Evolutionary conservation across 1,140 invertebrate species (phyloP), one percentile per base, ranked within the genome.

Genomic region (Telenomus remus): DNA sequence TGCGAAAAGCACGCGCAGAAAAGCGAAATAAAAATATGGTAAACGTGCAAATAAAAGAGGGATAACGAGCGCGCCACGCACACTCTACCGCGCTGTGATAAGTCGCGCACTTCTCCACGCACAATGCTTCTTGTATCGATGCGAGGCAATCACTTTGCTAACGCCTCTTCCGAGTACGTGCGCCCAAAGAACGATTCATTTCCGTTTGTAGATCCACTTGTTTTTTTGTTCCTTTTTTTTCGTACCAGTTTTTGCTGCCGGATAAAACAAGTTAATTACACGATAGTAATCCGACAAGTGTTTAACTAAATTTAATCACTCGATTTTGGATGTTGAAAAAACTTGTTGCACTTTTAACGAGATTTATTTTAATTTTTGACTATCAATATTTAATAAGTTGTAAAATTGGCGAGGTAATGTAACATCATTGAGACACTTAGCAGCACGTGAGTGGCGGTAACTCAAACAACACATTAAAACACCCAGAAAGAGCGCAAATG

Each of bases 1-100:
- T 71, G 68, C 59, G 53, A 50, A 71, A 63, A 71, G 66, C 39
- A 8, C 49, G 54, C 9, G 35, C 14, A 68, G 60, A 65, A 65
- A 48, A 56, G n/a, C 13, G 50, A 50, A 60, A 65, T 19, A 56
- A 64, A 75, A 64, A 69, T 57, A 65, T 56, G 56, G 44, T 16
- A 39, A 54, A 65, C 19, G 50, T 54, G 69, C 65, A 65, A 73
- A 65, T 59, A 63, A 46, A 60, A 11, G 19, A 35, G 16, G 42
- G 43, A 34, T 60, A 60, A 69, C 65, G 55, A 27, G 19, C 19
- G 19, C 19, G 6, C 19, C 19, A 6, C 19, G 19, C 27, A 19
- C 19, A 1, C 19, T 49, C 15, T 14, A 4, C 9, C 14, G 13
- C 15, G 34, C 34, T 5, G n/a, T 11, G n/a, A 39, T 11, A 10